Percentiles rank a stretch among this genome's conserved stretches.
These are phyloP conservation scores for Hippasteria phrygiana DNA, from an alignment of 53 echinoderm and acorn worm genomes.

Conservation along the genomic window DNA sequence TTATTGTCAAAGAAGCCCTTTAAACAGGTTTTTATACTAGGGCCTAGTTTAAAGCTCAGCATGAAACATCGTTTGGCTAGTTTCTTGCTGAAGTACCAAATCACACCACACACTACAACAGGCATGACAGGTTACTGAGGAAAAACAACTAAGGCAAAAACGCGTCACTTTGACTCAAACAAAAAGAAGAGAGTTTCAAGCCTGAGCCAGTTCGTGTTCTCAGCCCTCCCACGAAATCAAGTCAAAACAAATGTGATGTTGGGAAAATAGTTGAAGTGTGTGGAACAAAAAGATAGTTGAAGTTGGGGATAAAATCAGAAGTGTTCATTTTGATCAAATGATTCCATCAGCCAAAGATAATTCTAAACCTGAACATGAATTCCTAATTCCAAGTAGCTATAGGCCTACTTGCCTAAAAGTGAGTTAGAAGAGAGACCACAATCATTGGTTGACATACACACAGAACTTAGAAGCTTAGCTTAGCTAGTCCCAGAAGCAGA, in stretches of 20 bases:
- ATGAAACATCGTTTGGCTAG: constrained; percentile 20
- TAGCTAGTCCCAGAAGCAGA: too few species aligned
- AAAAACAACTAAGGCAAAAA: constrained; percentile 57
- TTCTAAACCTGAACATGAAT: not conserved
- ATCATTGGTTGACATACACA: too few species aligned
- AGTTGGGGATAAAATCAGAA: constrained; percentile 14
- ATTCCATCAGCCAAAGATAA: constrained; percentile 14
- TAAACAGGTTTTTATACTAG: constrained; percentile 42
- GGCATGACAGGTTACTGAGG: constrained; percentile 34
- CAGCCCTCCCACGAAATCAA: constrained; percentile 2
- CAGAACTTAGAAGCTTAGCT: too few species aligned
- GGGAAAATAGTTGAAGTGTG: constrained; percentile 26
- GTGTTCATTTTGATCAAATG: constrained; percentile 35
- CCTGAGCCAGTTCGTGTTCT: constrained; percentile 23
- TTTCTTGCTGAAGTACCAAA: constrained; percentile 49
- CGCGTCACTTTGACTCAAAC: not conserved
- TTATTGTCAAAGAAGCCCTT: constrained; percentile 39
- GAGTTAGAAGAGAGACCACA: too few species aligned
- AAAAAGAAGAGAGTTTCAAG: not conserved
- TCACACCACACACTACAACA: constrained; percentile 72
- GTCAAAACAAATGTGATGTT: constrained; percentile 3
- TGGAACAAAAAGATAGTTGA: constrained; percentile 26
- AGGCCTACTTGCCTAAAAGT: too few species aligned
- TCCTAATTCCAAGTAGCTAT: constrained; percentile 16
- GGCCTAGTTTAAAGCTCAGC: constrained; percentile 40